Percentiles rank a stretch among this genome's conserved stretches.
These are phyloP conservation scores for Melangyna quadrimaculata DNA, from an alignment of 2,888 invertebrate species.

Conservation along the genomic window DNA sequence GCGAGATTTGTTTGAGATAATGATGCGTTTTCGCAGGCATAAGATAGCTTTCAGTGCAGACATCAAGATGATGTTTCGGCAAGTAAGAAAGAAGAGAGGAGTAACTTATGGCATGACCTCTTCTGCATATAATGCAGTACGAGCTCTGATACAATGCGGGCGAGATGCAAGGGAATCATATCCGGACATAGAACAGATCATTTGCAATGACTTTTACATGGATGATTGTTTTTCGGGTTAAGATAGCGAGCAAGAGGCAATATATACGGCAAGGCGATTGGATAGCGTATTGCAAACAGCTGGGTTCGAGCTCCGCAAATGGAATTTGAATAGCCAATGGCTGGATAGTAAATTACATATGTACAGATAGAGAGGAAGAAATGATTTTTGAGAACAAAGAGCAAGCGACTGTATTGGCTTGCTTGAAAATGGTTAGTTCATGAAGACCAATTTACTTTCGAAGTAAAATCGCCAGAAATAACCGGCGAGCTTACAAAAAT, in stretches of 20 bases:
- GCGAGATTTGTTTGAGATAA: background rate
- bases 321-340: too few species aligned
- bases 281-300: background rate
- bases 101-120: too few species aligned
- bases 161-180: background rate
- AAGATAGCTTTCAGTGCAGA: too few species aligned
- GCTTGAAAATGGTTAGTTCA: slow-evolving; percentile 18
- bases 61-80: too few species aligned
- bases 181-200: slow-evolving; percentile 1
- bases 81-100: too few species aligned
- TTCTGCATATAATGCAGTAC: too few species aligned
- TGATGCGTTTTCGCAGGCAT: slow-evolving; percentile 8
- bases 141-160: too few species aligned
- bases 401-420: slow-evolving; percentile 5
- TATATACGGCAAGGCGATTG: background rate
- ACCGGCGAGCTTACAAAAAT: background rate
- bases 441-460: slow-evolving; percentile 10
- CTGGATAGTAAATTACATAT: background rate
- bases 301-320: too few species aligned
- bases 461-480: background rate
- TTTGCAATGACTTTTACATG: too few species aligned
- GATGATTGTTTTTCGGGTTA: slow-evolving; percentile 17
- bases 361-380: background rate
- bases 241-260: slow-evolving; percentile 2
- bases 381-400: background rate